These are phyloP conservation scores for Vipera latastei DNA, from an alignment of 2,797 vertebrate species.

Conservation along the genomic window DNA sequence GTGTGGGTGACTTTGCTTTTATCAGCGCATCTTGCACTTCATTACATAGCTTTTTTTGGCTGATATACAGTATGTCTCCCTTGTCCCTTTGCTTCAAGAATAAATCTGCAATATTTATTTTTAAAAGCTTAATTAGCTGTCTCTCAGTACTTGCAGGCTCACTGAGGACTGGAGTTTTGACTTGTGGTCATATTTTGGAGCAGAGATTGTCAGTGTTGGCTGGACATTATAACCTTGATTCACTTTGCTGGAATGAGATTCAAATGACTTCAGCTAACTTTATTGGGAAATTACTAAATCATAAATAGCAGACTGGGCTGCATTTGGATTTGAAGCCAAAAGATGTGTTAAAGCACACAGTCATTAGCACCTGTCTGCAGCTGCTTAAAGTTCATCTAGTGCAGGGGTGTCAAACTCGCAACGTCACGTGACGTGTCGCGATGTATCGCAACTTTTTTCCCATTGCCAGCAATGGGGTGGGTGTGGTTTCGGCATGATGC, in stretches of 20 bases:
- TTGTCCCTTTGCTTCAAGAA: not conserved
- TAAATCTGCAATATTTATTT: rapidly evolving
- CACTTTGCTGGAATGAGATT: not conserved
- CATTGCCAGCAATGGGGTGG: too few relatives aligned
- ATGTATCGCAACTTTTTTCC: too few relatives aligned
- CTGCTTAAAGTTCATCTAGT: not conserved
- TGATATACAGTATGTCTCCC: rapidly evolving
- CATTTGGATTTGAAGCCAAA: not conserved
- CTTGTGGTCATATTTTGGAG: not conserved
- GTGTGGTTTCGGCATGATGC: too few relatives aligned
- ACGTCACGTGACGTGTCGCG: too few relatives aligned
- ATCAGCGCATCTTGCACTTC: too few relatives aligned
- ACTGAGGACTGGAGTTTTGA: not conserved
- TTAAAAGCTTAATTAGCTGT: not conserved
- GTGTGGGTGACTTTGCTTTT: rapidly evolving
- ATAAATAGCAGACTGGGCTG: not conserved
- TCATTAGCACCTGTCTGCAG: not conserved
- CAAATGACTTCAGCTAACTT: not conserved
- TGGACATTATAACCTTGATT: not conserved
- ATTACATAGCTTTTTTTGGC: rapidly evolving
- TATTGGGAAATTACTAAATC: not conserved
- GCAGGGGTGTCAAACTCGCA: too few relatives aligned
- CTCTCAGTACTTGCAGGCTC: not conserved
- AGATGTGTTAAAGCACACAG: not conserved
- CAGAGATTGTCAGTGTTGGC: not conserved